phyloP scores from a whole-genome alignment of 2,113 vertebrate species.

The Xenotilapia caudafasciata region DNA sequence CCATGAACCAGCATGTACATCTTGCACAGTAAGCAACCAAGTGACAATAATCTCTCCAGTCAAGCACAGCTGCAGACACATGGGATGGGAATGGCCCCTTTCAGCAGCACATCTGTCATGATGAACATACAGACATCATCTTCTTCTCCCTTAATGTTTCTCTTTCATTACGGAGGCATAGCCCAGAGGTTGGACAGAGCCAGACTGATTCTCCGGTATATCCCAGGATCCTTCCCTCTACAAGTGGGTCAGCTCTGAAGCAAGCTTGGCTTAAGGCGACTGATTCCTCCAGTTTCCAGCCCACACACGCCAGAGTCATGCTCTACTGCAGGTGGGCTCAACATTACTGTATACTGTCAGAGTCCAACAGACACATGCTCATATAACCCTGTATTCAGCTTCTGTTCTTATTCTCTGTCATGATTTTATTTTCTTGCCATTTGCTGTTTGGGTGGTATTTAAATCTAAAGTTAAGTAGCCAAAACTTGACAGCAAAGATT shows the following conservation, averaged over 20 bases:
- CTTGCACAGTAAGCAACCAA: background rate
- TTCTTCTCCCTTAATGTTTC: background rate
- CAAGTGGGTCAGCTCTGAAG: constrained; percentile 23
- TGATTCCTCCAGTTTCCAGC: constrained; percentile 28
- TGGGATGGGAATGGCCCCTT: background rate
- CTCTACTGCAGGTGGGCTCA: constrained; percentile 47
- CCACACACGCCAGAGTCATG: constrained; percentile 33
- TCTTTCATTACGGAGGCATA: background rate
- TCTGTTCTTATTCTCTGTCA: background rate
- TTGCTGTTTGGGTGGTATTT: background rate
- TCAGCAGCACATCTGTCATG: background rate
- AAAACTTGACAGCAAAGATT: background rate
- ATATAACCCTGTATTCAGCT: background rate
- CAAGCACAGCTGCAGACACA: constrained; percentile 3
- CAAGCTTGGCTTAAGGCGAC: constrained; percentile 19
- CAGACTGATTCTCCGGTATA: constrained; percentile 4
- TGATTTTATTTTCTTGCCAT: background rate
- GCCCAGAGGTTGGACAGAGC: constrained; percentile 15
- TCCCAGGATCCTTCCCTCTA: constrained; percentile 14
- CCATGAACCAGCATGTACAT: background rate
- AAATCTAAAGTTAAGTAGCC: background rate
- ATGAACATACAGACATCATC: background rate
- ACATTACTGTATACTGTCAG: background rate
- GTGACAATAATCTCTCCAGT: background rate
- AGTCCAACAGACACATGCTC: background rate